Conservation (phyloP, 2,888 invertebrate species). For the Drosophila seclusa region DNA sequence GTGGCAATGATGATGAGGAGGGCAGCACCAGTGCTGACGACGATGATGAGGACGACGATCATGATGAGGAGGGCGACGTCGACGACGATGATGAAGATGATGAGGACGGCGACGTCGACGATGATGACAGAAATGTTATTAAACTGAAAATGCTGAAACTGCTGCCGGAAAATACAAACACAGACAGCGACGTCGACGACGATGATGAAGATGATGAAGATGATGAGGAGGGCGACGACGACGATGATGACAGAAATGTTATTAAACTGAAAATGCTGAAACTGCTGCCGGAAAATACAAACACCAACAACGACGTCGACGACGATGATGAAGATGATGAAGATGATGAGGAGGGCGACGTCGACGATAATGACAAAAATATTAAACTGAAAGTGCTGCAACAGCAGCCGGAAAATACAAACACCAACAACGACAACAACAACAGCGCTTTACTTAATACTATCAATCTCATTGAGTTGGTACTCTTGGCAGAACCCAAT, state of each 20-base stretch:
- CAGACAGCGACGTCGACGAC: too few species aligned
- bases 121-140: slow-evolving; percentile 35
- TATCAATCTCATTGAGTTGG: slow-evolving; percentile 39
- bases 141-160: background rate
- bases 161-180: too few species aligned
- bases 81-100: slow-evolving; percentile 52
- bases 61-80: slow-evolving; percentile 41
- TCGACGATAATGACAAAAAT: slow-evolving; percentile 27
- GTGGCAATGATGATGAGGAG: slow-evolving; percentile 52
- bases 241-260: slow-evolving; percentile 35
- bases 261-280: slow-evolving; percentile 11
- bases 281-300: too few species aligned
- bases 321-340: background rate
- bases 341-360: slow-evolving; percentile 37
- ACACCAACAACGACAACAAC: slow-evolving; percentile 30
- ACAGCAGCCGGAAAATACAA: slow-evolving; percentile 19
- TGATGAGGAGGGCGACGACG: slow-evolving; percentile 47
- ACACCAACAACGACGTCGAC: too few species aligned
- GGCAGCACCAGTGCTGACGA: slow-evolving; percentile 33
- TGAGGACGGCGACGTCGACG: slow-evolving; percentile 43
- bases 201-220: slow-evolving; percentile 9
- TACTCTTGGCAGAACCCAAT: too few species aligned
- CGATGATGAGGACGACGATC: slow-evolving; percentile 51
- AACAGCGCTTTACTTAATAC: slow-evolving; percentile 36
- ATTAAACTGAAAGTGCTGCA: slow-evolving; percentile 22